A percentile compares a stretch with the other conserved stretches of the same genome.
These are phyloP conservation scores for Pentalonia nigronervosa DNA, from an alignment of 1,140 invertebrate genomes.

Conservation along the genomic window DNA sequence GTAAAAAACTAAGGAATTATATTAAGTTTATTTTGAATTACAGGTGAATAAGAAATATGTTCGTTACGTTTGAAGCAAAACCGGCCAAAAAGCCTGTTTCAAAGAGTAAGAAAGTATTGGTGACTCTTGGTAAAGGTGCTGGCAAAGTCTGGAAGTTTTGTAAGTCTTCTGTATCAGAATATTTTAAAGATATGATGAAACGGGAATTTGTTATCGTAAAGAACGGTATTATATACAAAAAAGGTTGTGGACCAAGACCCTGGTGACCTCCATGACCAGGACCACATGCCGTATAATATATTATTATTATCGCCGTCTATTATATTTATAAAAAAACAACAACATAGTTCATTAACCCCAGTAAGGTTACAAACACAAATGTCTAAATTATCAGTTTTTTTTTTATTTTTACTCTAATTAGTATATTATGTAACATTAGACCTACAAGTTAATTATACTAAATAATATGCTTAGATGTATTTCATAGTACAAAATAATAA, in stretches of 20 bases:
- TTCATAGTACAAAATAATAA: neutral
- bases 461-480: neutral
- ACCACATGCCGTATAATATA: no score
- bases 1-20: neutral
- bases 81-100: neutral
- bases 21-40: neutral
- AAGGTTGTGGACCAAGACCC: no score
- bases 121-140: neutral
- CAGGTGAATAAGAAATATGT: neutral
- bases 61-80: neutral
- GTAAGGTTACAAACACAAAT: neutral
- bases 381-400: neutral
- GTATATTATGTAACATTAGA: no score
- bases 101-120: neutral
- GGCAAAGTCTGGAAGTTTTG: neutral
- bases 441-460: no score
- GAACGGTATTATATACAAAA: neutral
- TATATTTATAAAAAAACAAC: neutral
- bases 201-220: neutral
- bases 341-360: neutral
- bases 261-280: no score
- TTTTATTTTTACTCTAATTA: neutral
- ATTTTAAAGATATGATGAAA: neutral
- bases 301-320: no score
- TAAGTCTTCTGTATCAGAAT: neutral